These are phyloP conservation scores for Chelonus insularis DNA, from an alignment of 1,140 invertebrate genomes.

Conservation along the genomic window DNA sequence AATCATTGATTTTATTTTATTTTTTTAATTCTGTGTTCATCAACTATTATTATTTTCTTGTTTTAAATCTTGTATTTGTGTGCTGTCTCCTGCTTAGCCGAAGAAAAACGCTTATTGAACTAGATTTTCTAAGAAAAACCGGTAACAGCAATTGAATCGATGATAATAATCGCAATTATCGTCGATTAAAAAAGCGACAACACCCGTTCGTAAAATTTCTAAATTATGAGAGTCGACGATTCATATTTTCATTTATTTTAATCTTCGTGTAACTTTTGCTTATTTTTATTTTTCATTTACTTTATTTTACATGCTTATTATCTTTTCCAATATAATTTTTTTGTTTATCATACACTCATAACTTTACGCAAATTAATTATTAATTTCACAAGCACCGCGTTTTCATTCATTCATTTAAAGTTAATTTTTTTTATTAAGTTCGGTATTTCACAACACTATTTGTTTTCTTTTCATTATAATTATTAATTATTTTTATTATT, in stretches of 20 bases:
- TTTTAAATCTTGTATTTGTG: too few relatives aligned
- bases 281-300: too few relatives aligned
- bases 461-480: neutral
- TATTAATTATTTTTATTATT: neutral
- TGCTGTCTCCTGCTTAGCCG: too few relatives aligned
- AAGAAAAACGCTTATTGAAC: constrained; percentile 1
- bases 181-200: neutral
- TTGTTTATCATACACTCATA: too few relatives aligned
- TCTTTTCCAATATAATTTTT: too few relatives aligned
- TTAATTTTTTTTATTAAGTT: neutral
- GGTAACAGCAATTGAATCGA: neutral
- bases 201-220: neutral
- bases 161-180: neutral
- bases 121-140: neutral
- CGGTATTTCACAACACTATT: constrained; percentile 16
- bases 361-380: too few relatives aligned
- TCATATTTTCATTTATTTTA: neutral
- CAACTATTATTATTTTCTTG: too few relatives aligned
- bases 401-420: neutral
- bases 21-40: too few relatives aligned
- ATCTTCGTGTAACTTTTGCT: too few relatives aligned
- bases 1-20: too few relatives aligned
- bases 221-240: neutral
- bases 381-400: neutral
- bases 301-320: too few relatives aligned